Base-by-base conservation (phyloP, 2,888 invertebrate species). In the Drosophila paracracens region DNA sequence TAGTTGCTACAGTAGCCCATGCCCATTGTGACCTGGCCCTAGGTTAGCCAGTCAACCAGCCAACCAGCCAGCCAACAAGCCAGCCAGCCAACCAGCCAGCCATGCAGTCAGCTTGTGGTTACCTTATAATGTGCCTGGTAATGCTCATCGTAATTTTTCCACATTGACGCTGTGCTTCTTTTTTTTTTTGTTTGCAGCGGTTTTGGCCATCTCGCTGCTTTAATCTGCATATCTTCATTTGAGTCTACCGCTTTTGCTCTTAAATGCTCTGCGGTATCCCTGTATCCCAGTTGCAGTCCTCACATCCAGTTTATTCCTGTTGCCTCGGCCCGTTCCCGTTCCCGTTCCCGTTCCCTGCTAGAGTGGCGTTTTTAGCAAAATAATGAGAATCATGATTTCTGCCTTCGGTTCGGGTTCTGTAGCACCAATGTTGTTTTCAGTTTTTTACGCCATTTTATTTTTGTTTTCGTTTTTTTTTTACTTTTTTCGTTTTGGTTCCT, bases 141-240 rank as follows among this genome's bases (percentile, higher is more conserved):
- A 92, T 92, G 92, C 91, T 92, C 91, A 92, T 92, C 91, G 92
- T 92, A 92, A 92, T 91, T 92, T 92, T 92, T 91, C 83, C 81
- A 83, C 83, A 90, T 89, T 83, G 88, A 84, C 84, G 84, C 81
- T 88, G 86, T 54, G 56, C n/a, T 35, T 74, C 70, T 48, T 36
- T 25, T n/a, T 7, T 16, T 68, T 73, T 75, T 74, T 73, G 33
- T 33, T 21, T 68, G 76, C 74, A 68, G 65, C 68, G 67, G 73
- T 69, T 86, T 76, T 71, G 76, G 81, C 82, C 85, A 80, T 79
- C 88, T 91, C 80, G 79, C 86, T 82, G 78, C 89, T 89, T 86
- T 89, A 89, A 92, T 92, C 91, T 92, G 89, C 91, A 91, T 92
- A 92, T 92, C 92, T 92, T 92, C 91, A 92, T 92, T 92, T 92